phyloP scores from a whole-genome alignment of 2,888 invertebrate genomes.

The Macrophya annulata region DNA sequence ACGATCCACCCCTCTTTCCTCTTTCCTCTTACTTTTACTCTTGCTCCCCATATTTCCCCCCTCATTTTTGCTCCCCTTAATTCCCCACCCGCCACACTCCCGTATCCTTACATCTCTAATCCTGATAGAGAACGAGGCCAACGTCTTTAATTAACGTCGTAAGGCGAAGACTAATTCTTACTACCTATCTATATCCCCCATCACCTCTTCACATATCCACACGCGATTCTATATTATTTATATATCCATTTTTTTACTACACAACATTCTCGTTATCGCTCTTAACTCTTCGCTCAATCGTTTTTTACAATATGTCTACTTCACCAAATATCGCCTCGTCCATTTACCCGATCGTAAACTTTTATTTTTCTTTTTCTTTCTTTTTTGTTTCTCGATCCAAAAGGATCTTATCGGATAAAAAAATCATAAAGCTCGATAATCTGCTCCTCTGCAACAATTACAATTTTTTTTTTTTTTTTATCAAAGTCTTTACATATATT shows the following conservation, averaged over 20 bases:
- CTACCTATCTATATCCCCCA: background rate
- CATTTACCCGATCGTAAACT: background rate
- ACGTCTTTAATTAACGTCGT: constrained; percentile 36
- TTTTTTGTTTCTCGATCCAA: background rate
- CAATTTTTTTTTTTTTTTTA: no score
- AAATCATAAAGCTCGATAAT: background rate
- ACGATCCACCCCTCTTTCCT: constrained; percentile 34
- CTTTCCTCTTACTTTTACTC: background rate
- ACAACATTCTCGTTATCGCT: background rate
- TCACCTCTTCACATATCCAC: background rate
- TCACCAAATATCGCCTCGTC: background rate
- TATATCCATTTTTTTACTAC: background rate
- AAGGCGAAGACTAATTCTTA: constrained; percentile 57
- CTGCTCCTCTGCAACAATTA: no score
- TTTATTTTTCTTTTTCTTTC: no score
- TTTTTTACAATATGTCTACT: background rate
- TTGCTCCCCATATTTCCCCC: constrained; percentile 14
- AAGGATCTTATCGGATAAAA: background rate
- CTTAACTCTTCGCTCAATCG: background rate
- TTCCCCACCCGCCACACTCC: constrained; percentile 56
- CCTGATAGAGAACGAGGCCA: constrained; percentile 31
- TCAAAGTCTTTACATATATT: no score
- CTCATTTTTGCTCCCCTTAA: constrained; percentile 35
- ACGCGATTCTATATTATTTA: background rate
- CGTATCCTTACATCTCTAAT: constrained; percentile 48